Percentiles rank a stretch among this genome's conserved stretches.
These are phyloP conservation scores for Eilema griseolum DNA, from an alignment of 2,888 invertebrate species.

Conservation along the genomic window DNA sequence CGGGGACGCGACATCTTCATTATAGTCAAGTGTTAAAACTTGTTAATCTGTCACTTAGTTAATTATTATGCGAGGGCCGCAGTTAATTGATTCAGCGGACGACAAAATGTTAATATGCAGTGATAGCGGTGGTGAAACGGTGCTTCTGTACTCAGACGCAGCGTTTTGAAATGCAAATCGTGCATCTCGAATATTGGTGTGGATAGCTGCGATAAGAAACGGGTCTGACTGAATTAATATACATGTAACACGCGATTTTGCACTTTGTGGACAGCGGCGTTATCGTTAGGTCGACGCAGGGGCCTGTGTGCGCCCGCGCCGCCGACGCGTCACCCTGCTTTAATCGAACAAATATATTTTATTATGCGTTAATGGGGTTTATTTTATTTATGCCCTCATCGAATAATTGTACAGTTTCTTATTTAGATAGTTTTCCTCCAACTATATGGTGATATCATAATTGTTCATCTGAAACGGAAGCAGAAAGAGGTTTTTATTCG, in stretches of 20 bases:
- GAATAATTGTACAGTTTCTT: neutral
- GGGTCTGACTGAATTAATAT: conserved; percentile 71
- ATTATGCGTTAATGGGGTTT: conserved; percentile 11
- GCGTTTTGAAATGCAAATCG: conserved; percentile 75
- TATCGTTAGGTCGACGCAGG: conserved; percentile 35
- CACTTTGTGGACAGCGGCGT: conserved; percentile 56
- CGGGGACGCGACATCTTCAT: conserved; percentile 81
- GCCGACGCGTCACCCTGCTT: neutral
- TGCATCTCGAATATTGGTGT: conserved; percentile 68
- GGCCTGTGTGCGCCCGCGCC: conserved; percentile 11
- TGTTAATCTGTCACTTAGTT: conserved; percentile 83
- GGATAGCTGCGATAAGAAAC: conserved; percentile 70
- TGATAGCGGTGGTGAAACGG: conserved; percentile 65
- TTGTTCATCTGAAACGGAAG: neutral
- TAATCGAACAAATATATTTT: conserved; percentile 15
- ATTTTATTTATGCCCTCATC: conserved; percentile 2
- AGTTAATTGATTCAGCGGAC: conserved; percentile 82
- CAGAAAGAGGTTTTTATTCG: no score
- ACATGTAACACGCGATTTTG: conserved; percentile 73
- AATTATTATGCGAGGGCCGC: conserved; percentile 80
- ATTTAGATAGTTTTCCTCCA: neutral
- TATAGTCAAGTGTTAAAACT: conserved; percentile 84
- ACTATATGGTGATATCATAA: neutral
- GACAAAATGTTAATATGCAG: conserved; percentile 84
- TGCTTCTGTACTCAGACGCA: conserved; percentile 50